A percentile compares a stretch with the other conserved stretches of the same genome.
Conservation (phyloP, 2,113 vertebrate genomes). For the Crypturellus undulatus region DNA sequence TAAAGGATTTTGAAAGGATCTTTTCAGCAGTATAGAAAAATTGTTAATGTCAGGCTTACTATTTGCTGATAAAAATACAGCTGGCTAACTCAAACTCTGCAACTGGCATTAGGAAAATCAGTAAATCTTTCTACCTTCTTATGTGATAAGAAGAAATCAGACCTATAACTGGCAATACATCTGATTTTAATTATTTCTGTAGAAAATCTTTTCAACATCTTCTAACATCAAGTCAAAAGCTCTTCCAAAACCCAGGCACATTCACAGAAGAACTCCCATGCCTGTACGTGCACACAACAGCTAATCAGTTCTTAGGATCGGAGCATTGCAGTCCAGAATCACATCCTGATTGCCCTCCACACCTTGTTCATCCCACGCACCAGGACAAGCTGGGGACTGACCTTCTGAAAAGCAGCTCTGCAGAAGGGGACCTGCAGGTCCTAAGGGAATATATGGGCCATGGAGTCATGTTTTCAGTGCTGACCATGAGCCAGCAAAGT, state of each 20-base stretch:
- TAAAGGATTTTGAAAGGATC: neutral
- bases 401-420: neutral
- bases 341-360: no score
- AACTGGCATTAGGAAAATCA: neutral
- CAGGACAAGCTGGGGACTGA: neutral
- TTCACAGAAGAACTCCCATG: neutral
- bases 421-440: neutral
- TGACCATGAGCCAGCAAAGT: neutral
- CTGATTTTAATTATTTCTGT: neutral
- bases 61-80: neutral
- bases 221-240: neutral
- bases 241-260: neutral
- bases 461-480: no score
- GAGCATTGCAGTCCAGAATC: neutral
- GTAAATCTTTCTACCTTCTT: neutral
- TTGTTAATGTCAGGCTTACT: neutral
- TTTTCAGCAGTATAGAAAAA: neutral
- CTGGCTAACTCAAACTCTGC: neutral
- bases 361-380: neutral
- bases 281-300: rapidly evolving
- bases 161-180: neutral
- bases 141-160: neutral
- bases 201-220: neutral
- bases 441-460: no score
- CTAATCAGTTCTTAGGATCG: neutral